Evolutionary conservation across 2,797 vertebrate genomes (phyloP).

Genomic region (Petrocephalus schoutedeni): DNA sequence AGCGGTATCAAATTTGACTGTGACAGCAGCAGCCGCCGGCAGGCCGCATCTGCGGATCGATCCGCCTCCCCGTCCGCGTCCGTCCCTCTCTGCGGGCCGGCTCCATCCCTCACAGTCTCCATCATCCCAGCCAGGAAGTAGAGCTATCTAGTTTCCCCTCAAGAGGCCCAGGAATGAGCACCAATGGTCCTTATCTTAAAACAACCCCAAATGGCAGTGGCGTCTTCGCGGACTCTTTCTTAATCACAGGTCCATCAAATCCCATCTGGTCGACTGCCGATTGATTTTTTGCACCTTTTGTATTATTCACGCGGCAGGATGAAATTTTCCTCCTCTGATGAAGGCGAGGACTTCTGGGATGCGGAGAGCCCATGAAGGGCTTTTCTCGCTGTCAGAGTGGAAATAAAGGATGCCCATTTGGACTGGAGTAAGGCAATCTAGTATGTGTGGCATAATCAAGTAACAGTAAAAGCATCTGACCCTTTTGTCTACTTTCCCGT

Average conservation of each 20-base stretch:
- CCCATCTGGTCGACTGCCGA: neutral
- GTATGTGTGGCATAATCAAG: constrained; percentile 9
- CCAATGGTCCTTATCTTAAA: neutral
- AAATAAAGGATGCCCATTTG: neutral
- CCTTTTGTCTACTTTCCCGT: neutral
- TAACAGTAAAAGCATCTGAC: neutral
- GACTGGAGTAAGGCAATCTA: neutral
- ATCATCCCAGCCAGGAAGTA: neutral
- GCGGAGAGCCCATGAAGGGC: neutral
- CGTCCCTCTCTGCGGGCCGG: neutral
- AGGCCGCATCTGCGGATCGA: neutral
- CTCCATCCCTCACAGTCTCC: neutral
- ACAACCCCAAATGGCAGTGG: neutral
- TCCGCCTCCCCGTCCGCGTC: neutral
- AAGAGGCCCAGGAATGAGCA: neutral
- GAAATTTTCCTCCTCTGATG: constrained; percentile 9
- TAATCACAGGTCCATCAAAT: constrained; percentile 16
- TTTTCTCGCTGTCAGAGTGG: neutral
- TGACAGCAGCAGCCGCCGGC: neutral
- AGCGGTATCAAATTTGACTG: constrained; percentile 1
- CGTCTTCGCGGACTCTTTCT: neutral
- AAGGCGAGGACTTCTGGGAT: neutral
- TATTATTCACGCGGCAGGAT: neutral
- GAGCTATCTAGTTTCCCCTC: neutral
- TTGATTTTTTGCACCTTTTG: neutral